A percentile compares a stretch with the other conserved stretches of the same genome.
Evolutionary conservation across 2,888 invertebrate genomes (phyloP).

Genomic region (Poecilobothrus nobilitatus): DNA sequence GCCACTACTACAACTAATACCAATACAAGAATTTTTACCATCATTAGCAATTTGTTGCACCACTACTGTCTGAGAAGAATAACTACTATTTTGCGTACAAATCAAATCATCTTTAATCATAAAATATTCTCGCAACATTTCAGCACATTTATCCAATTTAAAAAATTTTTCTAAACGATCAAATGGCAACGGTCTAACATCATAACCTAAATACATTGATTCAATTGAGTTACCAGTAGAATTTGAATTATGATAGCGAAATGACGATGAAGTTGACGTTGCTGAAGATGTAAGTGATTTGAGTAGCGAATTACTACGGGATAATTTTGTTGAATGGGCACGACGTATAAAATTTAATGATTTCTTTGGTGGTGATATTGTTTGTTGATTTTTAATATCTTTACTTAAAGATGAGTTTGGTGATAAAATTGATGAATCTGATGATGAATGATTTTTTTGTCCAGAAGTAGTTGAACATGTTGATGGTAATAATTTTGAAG

Average conservation of each 20-base stretch:
- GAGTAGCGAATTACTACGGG: conserved; percentile 56
- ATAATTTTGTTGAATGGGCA: conserved; percentile 63
- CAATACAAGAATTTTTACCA: neutral
- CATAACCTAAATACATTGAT: conserved; percentile 35
- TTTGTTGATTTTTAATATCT: conserved; percentile 26
- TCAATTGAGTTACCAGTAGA: conserved; percentile 11
- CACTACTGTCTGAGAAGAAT: conserved; percentile 22
- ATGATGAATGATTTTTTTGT: conserved; percentile 24
- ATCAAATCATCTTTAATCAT: conserved; percentile 35
- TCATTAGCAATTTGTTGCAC: conserved; percentile 44
- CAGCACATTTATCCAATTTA: conserved; percentile 39
- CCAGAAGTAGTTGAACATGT: conserved; percentile 22
- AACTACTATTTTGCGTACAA: conserved; percentile 17
- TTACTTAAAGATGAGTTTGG: conserved; percentile 40
- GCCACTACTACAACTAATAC: neutral
- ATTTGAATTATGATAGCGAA: neutral
- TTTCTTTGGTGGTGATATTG: conserved; percentile 48
- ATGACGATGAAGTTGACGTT: conserved; percentile 28
- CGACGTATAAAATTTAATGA: conserved; percentile 59
- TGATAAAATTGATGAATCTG: conserved; percentile 12
- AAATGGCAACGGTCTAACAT: conserved; percentile 37
- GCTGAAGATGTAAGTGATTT: conserved; percentile 48
- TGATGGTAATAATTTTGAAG: conserved; percentile 31
- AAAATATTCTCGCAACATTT: conserved; percentile 40
- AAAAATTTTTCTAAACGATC: conserved; percentile 41